Conservation (phyloP, 2,797 vertebrate species). For the Myripristis murdjan region DNA sequence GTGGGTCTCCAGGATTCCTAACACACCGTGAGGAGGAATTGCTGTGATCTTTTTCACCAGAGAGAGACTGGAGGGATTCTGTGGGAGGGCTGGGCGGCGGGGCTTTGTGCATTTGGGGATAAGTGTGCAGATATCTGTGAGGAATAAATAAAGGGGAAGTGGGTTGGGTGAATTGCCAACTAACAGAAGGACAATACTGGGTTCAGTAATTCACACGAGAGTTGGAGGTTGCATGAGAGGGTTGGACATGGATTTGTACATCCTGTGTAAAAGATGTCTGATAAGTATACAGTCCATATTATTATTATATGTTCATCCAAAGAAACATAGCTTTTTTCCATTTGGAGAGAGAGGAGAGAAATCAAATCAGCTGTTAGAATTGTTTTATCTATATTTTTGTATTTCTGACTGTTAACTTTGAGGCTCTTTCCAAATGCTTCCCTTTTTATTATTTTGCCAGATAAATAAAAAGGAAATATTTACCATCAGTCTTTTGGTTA, state of each 20-base stretch:
- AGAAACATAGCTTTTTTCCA: constrained; percentile 71
- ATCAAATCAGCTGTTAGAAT: constrained; percentile 74
- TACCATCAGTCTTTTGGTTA: constrained; percentile 48
- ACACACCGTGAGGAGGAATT: constrained; percentile 27
- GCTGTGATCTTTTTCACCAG: constrained; percentile 68
- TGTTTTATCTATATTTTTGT: constrained; percentile 87
- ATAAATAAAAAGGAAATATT: constrained; percentile 80
- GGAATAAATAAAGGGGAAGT: constrained; percentile 29
- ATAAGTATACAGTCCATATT: constrained; percentile 68
- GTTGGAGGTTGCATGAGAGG: constrained; percentile 55
- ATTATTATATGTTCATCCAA: constrained; percentile 82
- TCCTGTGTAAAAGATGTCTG: constrained; percentile 73
- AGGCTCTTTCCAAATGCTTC: constrained; percentile 76
- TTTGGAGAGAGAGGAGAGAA: constrained; percentile 71
- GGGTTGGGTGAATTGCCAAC: constrained; percentile 37
- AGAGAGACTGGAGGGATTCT: constrained; percentile 75
- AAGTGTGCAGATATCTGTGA: constrained; percentile 56
- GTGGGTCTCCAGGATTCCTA: constrained; percentile 45
- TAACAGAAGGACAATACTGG: constrained; percentile 66
- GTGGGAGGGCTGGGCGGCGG: not conserved
- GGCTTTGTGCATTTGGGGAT: constrained; percentile 47
- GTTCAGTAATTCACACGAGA: constrained; percentile 33
- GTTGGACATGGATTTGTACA: constrained; percentile 61
- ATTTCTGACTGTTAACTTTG: constrained; percentile 80
- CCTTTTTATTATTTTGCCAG: constrained; percentile 82